Evolutionary conservation across 2,888 invertebrate genomes (phyloP).

Genomic region (Amiota minor): DNA sequence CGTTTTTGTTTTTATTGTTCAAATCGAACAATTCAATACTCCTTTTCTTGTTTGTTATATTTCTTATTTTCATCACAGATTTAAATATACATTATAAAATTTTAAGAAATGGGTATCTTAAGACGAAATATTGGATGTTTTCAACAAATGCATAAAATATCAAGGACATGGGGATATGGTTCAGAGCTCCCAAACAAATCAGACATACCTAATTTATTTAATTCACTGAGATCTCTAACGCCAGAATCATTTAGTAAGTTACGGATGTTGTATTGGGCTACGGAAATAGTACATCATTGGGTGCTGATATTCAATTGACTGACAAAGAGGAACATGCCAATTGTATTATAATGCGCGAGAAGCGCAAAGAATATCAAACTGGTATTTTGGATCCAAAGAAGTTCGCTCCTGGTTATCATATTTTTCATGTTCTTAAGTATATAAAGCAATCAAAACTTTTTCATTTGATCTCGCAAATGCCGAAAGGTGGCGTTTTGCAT

Average conservation of each 20-base stretch:
- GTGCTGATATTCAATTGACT: slow-evolving; percentile 74
- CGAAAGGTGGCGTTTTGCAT: slow-evolving; percentile 84
- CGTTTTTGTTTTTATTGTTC: too few relatives aligned
- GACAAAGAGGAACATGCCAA: slow-evolving; percentile 76
- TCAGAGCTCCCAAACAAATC: not conserved
- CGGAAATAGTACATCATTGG: slow-evolving; percentile 75
- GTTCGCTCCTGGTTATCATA: slow-evolving; percentile 79
- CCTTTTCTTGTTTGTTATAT: too few relatives aligned
- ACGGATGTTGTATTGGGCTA: slow-evolving; percentile 74
- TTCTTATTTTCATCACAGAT: too few relatives aligned
- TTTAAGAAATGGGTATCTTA: too few relatives aligned
- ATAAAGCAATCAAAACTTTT: slow-evolving; percentile 80
- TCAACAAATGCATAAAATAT: too few relatives aligned
- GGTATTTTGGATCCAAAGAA: slow-evolving; percentile 75
- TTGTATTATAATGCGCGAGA: slow-evolving; percentile 76
- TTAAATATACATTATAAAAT: too few relatives aligned
- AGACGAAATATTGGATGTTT: too few relatives aligned
- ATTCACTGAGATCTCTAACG: slow-evolving; percentile 42
- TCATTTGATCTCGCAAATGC: slow-evolving; percentile 79
- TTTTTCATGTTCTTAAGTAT: slow-evolving; percentile 76
- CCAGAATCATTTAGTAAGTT: slow-evolving; percentile 60
- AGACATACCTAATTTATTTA: slow-evolving; percentile 6
- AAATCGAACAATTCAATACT: too few relatives aligned
- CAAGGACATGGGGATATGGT: too few relatives aligned
- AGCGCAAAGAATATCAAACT: slow-evolving; percentile 76